Conservation (phyloP, 2,888 invertebrate species). For the Marronus borbonicus region DNA sequence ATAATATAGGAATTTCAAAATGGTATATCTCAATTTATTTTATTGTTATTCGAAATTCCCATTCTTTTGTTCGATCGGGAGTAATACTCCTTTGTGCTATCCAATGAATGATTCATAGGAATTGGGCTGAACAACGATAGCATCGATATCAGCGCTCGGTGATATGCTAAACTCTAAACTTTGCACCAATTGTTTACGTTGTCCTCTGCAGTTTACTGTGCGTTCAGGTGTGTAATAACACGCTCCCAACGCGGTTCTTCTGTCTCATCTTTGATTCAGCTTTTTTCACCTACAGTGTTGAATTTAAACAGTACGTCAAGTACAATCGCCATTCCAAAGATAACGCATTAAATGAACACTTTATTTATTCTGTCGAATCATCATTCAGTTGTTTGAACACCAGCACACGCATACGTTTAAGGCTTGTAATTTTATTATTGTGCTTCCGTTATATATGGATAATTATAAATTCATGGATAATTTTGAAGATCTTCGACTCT, state of each 20-base stretch:
- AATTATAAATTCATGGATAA: slow-evolving; percentile 24
- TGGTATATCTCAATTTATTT: neutral
- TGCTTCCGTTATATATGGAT: neutral
- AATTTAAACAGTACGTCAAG: neutral
- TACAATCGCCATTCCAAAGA: slow-evolving; percentile 30
- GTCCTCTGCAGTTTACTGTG: slow-evolving; percentile 1
- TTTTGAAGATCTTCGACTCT: slow-evolving; percentile 28
- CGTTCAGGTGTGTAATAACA: slow-evolving; percentile 41
- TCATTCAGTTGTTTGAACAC: slow-evolving; percentile 17
- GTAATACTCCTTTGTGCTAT: slow-evolving; percentile 13
- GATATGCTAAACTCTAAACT: slow-evolving; percentile 17
- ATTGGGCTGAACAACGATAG: slow-evolving; percentile 14
- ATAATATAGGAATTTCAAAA: too few relatives aligned
- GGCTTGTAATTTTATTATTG: neutral
- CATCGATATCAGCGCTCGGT: slow-evolving; percentile 12
- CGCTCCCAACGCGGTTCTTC: slow-evolving; percentile 7
- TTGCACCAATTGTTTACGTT: slow-evolving; percentile 33
- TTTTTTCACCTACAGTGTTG: neutral
- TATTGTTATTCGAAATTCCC: neutral
- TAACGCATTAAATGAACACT: slow-evolving; percentile 27
- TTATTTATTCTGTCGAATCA: slow-evolving; percentile 18
- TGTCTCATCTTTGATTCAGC: slow-evolving; percentile 29
- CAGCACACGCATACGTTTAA: neutral
- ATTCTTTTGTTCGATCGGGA: neutral
- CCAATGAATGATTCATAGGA: slow-evolving; percentile 15